phyloP scores from a whole-genome alignment of 1,140 invertebrate species.

The Pseudomyrmex cubaensis region DNA sequence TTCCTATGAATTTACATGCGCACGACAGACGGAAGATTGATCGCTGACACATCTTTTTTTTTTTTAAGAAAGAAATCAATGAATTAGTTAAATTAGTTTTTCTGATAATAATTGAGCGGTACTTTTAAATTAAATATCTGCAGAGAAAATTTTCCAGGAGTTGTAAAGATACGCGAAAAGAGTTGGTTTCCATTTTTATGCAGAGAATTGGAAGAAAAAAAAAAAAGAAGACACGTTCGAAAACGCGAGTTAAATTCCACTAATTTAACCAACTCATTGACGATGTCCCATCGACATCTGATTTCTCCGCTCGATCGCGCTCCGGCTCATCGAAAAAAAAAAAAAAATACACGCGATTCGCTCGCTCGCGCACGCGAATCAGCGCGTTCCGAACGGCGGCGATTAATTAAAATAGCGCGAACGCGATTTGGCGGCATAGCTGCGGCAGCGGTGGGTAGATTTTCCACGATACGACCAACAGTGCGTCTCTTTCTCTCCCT shows the following conservation, averaged over 20 bases:
- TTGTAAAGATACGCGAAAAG: no score
- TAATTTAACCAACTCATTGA: conserved; percentile 34
- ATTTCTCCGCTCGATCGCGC: conserved; percentile 6
- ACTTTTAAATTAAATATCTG: conserved; percentile 2
- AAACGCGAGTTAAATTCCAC: not conserved
- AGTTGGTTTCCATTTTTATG: no score
- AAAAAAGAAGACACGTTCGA: not conserved
- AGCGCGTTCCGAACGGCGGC: conserved; percentile 66
- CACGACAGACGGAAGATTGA: conserved; percentile 4
- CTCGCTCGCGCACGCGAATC: conserved; percentile 25
- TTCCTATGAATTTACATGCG: not conserved
- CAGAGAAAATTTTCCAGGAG: not conserved
- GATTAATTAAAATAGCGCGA: conserved; percentile 84
- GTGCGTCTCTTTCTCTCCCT: conserved; percentile 41
- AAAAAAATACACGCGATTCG: conserved; percentile 47
- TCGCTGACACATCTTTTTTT: not conserved
- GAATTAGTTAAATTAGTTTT: not conserved
- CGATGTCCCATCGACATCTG: not conserved
- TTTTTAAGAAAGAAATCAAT: not conserved
- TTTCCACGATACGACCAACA: conserved; percentile 72
- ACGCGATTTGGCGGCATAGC: conserved; percentile 81
- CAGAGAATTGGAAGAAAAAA: not conserved
- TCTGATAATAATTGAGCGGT: not conserved
- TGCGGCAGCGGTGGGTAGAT: conserved; percentile 78
- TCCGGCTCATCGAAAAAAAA: conserved; percentile 20